Base-by-base conservation (phyloP, 2,888 invertebrate species). In the Entomobrya proxima region DNA sequence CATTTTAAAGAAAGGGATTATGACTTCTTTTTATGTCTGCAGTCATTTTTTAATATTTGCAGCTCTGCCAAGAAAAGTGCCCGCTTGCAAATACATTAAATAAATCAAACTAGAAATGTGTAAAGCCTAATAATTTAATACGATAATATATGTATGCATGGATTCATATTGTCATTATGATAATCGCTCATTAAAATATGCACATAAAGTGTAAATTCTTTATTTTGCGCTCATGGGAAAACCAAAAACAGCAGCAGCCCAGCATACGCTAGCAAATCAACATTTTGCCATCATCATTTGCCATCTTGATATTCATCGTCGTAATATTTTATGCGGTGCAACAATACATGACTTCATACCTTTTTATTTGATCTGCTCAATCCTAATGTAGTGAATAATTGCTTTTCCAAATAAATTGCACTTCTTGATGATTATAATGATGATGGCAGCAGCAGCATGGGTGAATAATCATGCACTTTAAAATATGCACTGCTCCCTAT, bases 1-100 rank as follows among this genome's bases (percentile, higher is more conserved):
- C 84, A 84, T 84, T 84, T 84, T 61, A 67, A 77, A 69, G 77
- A 67, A 78, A 69, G 50, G 44, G 69, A 84, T 76, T 76, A 69
- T 76, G 69, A 50, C 44, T 64, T 67, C 50, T 58, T 74, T 40
- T 64, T 75, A 61, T 82, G 15, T 40, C 13, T 30, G 47, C 24
- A n/a, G 61, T 75, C 61, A 75, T 50, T 75, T 81, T 75, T n/a
- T n/a, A n/a, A n/a, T n/a, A 75, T 80, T 80, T 82, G 75, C 64
- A 64, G 27, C 35, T 24, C 44, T 75, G 75, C 82, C 82, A 82
- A 82, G 55, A 69, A 61, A 82, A 75, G 50, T 55, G 32, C 44
- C 30, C 7, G 72, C 72, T 72, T 72, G n/a, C 72, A 72, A 30
- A 47, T 35, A 72, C 30, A 40, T 21, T 18, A 72, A 72, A 72